Percentiles rank a stretch among this genome's conserved stretches.
Evolutionary conservation across 2,113 vertebrate genomes (phyloP).

Genomic region (Halichoerus grypus): DNA sequence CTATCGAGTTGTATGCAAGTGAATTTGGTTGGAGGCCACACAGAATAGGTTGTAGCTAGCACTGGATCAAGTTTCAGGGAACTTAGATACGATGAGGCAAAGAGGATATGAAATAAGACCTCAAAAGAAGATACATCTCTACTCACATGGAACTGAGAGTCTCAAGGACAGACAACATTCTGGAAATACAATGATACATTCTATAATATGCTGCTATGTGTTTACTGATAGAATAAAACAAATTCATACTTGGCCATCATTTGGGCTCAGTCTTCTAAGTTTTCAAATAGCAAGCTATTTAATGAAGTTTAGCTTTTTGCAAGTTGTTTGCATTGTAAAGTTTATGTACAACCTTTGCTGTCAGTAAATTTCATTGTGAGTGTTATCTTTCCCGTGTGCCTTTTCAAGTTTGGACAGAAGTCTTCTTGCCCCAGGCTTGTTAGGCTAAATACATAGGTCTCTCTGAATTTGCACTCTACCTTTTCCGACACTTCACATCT

Average conservation of each 20-base stretch:
- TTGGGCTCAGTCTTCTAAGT: neutral
- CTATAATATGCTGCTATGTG: neutral
- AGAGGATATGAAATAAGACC: neutral
- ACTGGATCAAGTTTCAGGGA: neutral
- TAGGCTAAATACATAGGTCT: neutral
- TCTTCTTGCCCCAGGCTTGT: neutral
- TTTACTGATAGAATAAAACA: neutral
- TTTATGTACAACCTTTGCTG: slow-evolving; percentile 1
- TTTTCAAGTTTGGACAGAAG: slow-evolving; percentile 7
- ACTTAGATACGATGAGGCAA: neutral
- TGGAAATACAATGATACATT: neutral
- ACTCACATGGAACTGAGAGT: neutral
- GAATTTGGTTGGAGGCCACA: fast-evolving
- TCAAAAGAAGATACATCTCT: neutral
- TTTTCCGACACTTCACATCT: neutral
- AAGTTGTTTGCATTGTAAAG: neutral
- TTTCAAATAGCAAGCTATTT: neutral
- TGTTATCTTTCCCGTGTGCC: neutral
- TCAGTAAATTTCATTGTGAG: slow-evolving; percentile 27
- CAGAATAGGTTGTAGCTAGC: fast-evolving
- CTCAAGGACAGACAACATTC: neutral
- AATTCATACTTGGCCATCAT: neutral
- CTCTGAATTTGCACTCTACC: neutral
- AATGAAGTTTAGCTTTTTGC: neutral
- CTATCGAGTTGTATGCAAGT: neutral